phyloP scores from a whole-genome alignment of 1,140 invertebrate species.

The Pseudomyrmex cubaensis region DNA sequence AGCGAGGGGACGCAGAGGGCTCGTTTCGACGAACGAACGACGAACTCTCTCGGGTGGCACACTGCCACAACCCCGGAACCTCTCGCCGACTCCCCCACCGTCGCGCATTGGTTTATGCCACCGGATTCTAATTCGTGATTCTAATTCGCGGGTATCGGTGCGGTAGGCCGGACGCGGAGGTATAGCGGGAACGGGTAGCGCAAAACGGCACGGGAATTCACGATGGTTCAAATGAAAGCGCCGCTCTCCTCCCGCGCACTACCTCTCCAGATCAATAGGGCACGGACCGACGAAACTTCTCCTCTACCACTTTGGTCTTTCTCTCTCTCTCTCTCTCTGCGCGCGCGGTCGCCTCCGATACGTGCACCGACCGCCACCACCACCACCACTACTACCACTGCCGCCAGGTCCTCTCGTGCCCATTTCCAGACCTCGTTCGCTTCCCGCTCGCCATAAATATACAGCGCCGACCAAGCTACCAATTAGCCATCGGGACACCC shows the following conservation, averaged over 20 bases:
- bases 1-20: not conserved
- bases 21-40: not conserved
- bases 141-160: conserved; percentile 61
- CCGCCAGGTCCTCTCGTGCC: conserved; percentile 44
- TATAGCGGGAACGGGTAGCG: conserved; percentile 18
- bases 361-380: not conserved
- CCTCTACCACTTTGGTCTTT: conserved; percentile 62
- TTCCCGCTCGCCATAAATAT: conserved; percentile 69
- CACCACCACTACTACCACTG: no score
- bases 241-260: conserved; percentile 5
- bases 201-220: conserved; percentile 59
- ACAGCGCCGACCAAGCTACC: conserved; percentile 71
- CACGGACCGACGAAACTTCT: conserved; percentile 70
- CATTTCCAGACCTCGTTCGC: conserved; percentile 69
- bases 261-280: conserved; percentile 67
- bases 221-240: conserved; percentile 70
- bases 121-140: conserved; percentile 64
- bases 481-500: conserved; percentile 73
- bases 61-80: not conserved
- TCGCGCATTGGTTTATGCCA: conserved; percentile 60
- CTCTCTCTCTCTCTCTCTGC: no score
- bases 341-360: conserved; percentile 50
- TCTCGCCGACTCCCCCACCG: no score
- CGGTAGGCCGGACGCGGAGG: not conserved
- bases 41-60: not conserved